Percentiles rank a stretch among this genome's conserved stretches.
phyloP scores from a whole-genome alignment of 2,888 invertebrate species.

The Netelia melanura region DNA sequence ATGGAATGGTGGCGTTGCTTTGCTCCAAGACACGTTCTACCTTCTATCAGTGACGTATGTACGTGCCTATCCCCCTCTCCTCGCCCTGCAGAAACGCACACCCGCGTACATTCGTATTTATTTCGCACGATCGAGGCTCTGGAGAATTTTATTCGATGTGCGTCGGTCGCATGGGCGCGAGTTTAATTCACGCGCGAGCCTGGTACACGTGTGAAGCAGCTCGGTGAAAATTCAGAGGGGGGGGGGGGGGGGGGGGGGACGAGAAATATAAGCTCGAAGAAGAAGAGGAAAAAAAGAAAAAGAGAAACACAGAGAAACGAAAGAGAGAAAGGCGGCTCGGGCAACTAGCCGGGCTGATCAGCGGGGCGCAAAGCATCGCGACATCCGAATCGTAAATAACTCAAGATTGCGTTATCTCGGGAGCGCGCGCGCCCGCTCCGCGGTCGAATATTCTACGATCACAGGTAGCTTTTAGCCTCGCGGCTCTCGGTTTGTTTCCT shows the following conservation, averaged over 20 bases:
- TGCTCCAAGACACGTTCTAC: not conserved
- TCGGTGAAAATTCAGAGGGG: not conserved
- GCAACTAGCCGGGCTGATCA: conserved; percentile 64
- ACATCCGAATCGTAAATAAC: conserved; percentile 76
- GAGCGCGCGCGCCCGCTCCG: not conserved
- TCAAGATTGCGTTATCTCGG: conserved; percentile 76
- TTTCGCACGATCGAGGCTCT: conserved; percentile 49
- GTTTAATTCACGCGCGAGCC: conserved; percentile 46
- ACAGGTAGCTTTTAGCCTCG: conserved; percentile 71
- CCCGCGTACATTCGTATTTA: conserved; percentile 32
- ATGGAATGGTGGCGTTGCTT: conserved; percentile 68
- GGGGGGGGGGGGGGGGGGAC: not conserved
- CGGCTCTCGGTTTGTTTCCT: conserved; percentile 17
- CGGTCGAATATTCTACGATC: conserved; percentile 68
- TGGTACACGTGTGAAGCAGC: conserved; percentile 12
- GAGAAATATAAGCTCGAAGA: conserved; percentile 12
- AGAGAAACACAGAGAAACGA: conserved; percentile 23
- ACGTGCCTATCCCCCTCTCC: not conserved
- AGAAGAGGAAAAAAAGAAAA: conserved; percentile 5
- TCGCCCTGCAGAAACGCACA: not conserved
- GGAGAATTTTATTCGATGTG: conserved; percentile 59
- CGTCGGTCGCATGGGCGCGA: conserved; percentile 26
- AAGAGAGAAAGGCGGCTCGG: conserved; percentile 49
- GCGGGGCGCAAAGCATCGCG: conserved; percentile 70
- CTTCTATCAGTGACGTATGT: not conserved